phyloP scores from a whole-genome alignment of 2,113 vertebrate species.

The Apteryx owenii region DNA sequence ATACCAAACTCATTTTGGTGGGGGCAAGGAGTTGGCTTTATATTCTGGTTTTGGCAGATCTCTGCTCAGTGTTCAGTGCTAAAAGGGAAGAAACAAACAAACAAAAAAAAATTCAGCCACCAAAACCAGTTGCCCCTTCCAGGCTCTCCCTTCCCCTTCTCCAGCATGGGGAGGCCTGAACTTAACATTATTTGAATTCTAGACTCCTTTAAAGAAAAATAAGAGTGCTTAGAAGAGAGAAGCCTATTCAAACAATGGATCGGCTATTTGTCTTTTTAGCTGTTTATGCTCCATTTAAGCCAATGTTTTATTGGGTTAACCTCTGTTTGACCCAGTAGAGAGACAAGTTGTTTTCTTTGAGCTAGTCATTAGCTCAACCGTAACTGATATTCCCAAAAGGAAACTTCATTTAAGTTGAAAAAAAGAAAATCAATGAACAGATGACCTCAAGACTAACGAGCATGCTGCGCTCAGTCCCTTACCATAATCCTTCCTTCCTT shows the following conservation, averaged over 20 bases:
- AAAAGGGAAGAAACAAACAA: not conserved
- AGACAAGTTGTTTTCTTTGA: constrained; percentile 75
- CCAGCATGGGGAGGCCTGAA: not conserved
- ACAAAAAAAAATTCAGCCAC: not conserved
- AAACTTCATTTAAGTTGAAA: constrained; percentile 82
- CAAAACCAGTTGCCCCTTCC: not conserved
- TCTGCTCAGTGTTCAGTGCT: not conserved
- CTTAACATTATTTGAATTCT: not conserved
- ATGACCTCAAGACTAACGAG: constrained; percentile 79
- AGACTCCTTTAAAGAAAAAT: constrained; percentile 15
- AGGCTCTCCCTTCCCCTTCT: not conserved
- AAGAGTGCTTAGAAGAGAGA: constrained; percentile 9
- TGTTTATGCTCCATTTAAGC: constrained; percentile 80
- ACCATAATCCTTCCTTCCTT: constrained; percentile 61
- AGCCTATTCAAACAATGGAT: constrained; percentile 49
- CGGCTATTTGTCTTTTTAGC: constrained; percentile 71
- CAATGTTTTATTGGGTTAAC: constrained; percentile 79
- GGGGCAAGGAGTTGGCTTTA: not conserved
- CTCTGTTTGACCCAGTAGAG: constrained; percentile 78
- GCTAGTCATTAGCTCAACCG: constrained; percentile 77
- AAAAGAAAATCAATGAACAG: constrained; percentile 82
- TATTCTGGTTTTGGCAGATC: not conserved
- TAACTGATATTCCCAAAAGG: constrained; percentile 81
- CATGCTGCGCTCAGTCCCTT: constrained; percentile 64
- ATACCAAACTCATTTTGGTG: not conserved